Base-by-base conservation (phyloP, 2,113 vertebrate species). In the Capreolus pygargus region DNA sequence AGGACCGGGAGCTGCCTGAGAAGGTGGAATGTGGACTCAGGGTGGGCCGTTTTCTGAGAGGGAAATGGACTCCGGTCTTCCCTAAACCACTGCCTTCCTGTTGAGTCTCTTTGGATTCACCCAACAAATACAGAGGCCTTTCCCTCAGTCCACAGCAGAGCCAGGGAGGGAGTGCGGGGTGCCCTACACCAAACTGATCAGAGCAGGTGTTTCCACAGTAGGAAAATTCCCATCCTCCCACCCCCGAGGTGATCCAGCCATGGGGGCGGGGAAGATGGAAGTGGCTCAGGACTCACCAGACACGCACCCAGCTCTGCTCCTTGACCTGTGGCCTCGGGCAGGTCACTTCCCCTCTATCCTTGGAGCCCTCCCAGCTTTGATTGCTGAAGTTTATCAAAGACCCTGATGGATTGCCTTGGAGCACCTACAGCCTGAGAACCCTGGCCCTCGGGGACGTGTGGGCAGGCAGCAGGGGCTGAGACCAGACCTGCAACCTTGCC, bases 151-250 rank as follows among this genome's bases (percentile, higher is more conserved):
- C 13, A 28, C 1, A 9, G 79, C n/a, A 6, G 16, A 54, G 28
- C 5, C 0, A 0, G 45, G 78, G 76, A 1, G 0, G 27, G 28
- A 47, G 27, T 45, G 27, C 2, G 11, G 25, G 47, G 27, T 11
- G 7, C 15, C 58, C 3, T 16, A 25, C 13, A 43, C 82, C 47
- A 3, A 1, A 21, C 67, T 55, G 57, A 36, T 19, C 54, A 25
- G 11, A 82, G 19, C 45, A 60, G 76, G 15, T 23, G 21, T 78
- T 43, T 25, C 36, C 54, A 39, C 1, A 1, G 6, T 16, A 60
- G 47, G 33, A n/a, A 78, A n/a, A 25, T 79, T 60, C n/a, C 36
- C 16, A 1, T 67, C 86, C 39, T 83, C 43, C 19, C 16, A 50
- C 33, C 36, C 25, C 5, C 15, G 28, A 33, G 11, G n/a, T 57